Percentiles rank a stretch among this genome's conserved stretches.
These are phyloP conservation scores for Macrophya alboannulata DNA, from an alignment of 2,888 invertebrate genomes.

Conservation along the genomic window DNA sequence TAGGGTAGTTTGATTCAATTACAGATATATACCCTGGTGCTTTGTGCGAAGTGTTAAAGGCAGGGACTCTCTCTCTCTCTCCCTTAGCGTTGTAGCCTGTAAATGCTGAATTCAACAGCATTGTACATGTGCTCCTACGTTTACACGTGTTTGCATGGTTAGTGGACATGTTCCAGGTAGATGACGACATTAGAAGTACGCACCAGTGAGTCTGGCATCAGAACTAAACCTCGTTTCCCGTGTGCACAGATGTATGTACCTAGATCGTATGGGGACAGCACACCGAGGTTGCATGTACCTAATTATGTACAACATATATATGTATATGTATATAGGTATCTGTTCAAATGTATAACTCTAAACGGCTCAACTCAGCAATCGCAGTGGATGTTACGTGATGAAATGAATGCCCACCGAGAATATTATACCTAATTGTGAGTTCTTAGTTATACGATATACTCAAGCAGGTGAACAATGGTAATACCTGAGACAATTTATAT, in stretches of 20 bases:
- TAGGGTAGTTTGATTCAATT: slow-evolving; percentile 18
- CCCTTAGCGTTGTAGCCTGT: slow-evolving; percentile 3
- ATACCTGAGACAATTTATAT: not conserved
- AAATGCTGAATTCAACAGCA: slow-evolving; percentile 9
- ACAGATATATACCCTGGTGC: slow-evolving; percentile 21
- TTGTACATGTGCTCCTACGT: slow-evolving; percentile 18
- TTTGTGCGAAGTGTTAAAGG: slow-evolving; percentile 26
- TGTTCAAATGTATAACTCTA: not conserved
- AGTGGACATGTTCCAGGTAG: slow-evolving; percentile 49
- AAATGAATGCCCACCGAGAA: slow-evolving; percentile 27
- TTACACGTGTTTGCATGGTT: slow-evolving; percentile 45
- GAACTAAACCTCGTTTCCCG: slow-evolving; percentile 34
- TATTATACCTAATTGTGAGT: slow-evolving; percentile 34
- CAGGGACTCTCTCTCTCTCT: not conserved
- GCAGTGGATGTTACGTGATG: not conserved
- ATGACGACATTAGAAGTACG: slow-evolving; percentile 39
- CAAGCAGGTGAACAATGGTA: not conserved
- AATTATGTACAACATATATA: slow-evolving; percentile 32
- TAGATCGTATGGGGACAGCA: not conserved
- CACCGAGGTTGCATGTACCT: slow-evolving; percentile 20
- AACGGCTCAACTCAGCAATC: slow-evolving; percentile 11
- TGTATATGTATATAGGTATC: not conserved
- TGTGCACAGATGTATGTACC: not conserved
- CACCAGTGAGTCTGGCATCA: slow-evolving; percentile 46
- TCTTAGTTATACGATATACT: not conserved